Evolutionary conservation across 2,888 invertebrate species (phyloP).

Genomic region (Caenorhabditis sp.): DNA sequence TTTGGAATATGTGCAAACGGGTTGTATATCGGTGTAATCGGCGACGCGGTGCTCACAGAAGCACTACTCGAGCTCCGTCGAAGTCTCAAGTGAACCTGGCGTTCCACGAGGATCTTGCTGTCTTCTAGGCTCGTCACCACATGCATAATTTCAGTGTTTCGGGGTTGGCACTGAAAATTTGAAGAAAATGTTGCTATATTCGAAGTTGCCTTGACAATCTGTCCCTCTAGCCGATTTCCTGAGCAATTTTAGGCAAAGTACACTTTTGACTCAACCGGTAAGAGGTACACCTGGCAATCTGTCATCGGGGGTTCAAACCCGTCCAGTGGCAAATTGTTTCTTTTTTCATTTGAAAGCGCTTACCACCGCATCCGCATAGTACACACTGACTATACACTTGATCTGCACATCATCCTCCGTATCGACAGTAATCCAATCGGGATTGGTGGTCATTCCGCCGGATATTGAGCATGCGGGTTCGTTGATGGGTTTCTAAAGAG

Average conservation of each 20-base stretch:
- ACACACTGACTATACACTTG: constrained; percentile 63
- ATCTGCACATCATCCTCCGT: constrained; percentile 45
- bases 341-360: neutral
- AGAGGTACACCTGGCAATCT: no score
- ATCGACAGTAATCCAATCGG: constrained; percentile 67
- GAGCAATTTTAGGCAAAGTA: neutral
- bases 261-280: neutral
- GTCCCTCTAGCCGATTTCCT: neutral
- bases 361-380: constrained; percentile 68
- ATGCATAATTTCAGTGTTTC: constrained; percentile 65
- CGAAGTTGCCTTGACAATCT: neutral
- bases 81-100: constrained; percentile 52
- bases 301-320: neutral
- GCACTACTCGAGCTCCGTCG: constrained; percentile 52
- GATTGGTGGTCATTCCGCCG: constrained; percentile 59
- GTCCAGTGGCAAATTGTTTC: neutral
- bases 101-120: constrained; percentile 53
- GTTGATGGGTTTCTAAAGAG: constrained; percentile 61
- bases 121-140: constrained; percentile 56
- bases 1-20: constrained; percentile 34
- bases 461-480: constrained; percentile 64
- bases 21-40: constrained; percentile 22
- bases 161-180: constrained; percentile 62
- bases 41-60: constrained; percentile 43
- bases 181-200: neutral